phyloP scores from a whole-genome alignment of 2,888 invertebrate genomes.

The Clistopyga incitator region DNA sequence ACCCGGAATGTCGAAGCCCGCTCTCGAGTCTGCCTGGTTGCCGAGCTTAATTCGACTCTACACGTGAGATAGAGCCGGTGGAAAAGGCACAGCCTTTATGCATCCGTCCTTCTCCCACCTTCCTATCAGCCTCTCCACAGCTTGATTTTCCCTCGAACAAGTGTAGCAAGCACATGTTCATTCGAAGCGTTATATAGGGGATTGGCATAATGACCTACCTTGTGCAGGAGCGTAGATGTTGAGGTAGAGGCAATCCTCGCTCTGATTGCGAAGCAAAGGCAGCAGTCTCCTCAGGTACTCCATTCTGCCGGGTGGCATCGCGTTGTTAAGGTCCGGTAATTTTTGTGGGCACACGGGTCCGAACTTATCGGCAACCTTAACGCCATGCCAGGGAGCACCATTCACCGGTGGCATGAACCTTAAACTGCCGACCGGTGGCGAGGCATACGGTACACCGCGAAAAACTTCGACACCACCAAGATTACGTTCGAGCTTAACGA shows the following conservation, averaged over 20 bases:
- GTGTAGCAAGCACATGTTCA: background rate
- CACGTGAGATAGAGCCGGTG: constrained; percentile 43
- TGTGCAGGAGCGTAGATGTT: constrained; percentile 98
- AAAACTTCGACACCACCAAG: constrained; percentile 96
- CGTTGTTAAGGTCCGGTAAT: constrained; percentile 93
- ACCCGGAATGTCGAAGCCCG: constrained; percentile 64
- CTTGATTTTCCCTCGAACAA: background rate
- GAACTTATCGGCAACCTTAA: constrained; percentile 94
- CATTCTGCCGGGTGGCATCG: constrained; percentile 95
- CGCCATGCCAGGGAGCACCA: constrained; percentile 96
- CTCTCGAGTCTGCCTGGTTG: constrained; percentile 53
- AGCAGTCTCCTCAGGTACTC: constrained; percentile 95
- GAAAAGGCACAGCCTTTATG: constrained; percentile 47
- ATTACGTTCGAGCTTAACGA: constrained; percentile 90
- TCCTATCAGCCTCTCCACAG: constrained; percentile 14
- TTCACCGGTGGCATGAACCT: constrained; percentile 98
- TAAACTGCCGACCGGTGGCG: constrained; percentile 94
- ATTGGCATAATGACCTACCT: constrained; percentile 88
- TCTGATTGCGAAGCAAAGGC: constrained; percentile 95
- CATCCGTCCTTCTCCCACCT: background rate
- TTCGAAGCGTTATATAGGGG: background rate
- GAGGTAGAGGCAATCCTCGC: constrained; percentile 98
- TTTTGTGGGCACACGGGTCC: constrained; percentile 97
- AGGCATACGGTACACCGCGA: constrained; percentile 97
- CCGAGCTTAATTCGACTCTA: constrained; percentile 61